Percentiles rank a stretch among this genome's conserved stretches.
phyloP scores from a whole-genome alignment of 1,140 invertebrate genomes.

The Trichoplusia ni region DNA sequence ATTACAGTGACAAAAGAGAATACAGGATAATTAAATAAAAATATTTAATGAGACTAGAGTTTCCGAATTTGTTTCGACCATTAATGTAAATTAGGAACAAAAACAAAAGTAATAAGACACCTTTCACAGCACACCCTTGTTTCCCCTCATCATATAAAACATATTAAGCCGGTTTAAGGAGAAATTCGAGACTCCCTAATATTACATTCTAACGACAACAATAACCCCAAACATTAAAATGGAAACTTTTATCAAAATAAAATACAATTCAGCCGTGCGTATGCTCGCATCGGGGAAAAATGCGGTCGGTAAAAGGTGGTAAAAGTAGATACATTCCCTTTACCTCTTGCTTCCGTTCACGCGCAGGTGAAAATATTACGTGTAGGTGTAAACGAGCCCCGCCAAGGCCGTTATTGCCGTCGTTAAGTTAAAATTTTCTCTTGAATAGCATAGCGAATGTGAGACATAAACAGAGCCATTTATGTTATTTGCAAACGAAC shows the following conservation, averaged over 20 bases:
- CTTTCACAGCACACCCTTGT: slow-evolving; percentile 7
- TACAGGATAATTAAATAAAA: no score
- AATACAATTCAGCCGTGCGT: slow-evolving; percentile 18
- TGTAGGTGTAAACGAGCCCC: slow-evolving; percentile 54
- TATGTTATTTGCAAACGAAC: slow-evolving; percentile 54
- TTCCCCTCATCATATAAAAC: slow-evolving; percentile 11
- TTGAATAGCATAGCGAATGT: slow-evolving; percentile 50
- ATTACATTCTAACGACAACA: slow-evolving; percentile 22
- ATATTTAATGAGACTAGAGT: no score
- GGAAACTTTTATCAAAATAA: slow-evolving; percentile 31
- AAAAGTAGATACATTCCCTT: slow-evolving; percentile 44
- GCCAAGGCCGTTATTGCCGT: slow-evolving; percentile 55
- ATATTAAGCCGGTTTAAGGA: slow-evolving; percentile 7
- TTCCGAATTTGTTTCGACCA: no score
- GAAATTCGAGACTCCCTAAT: slow-evolving; percentile 14
- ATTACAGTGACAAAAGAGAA: no score
- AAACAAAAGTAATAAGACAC: slow-evolving; percentile 7
- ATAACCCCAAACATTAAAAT: slow-evolving; percentile 29
- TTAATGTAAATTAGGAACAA: background rate
- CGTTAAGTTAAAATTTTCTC: slow-evolving; percentile 62
- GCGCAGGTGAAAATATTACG: slow-evolving; percentile 49
- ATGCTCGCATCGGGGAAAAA: slow-evolving; percentile 33
- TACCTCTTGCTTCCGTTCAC: slow-evolving; percentile 48
- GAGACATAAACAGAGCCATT: slow-evolving; percentile 55
- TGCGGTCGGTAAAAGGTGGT: slow-evolving; percentile 34